Evolutionary conservation across 2,113 vertebrate genomes (phyloP), one percentile per base, ranked within the genome.

Genomic region (Vimba vimba): DNA sequence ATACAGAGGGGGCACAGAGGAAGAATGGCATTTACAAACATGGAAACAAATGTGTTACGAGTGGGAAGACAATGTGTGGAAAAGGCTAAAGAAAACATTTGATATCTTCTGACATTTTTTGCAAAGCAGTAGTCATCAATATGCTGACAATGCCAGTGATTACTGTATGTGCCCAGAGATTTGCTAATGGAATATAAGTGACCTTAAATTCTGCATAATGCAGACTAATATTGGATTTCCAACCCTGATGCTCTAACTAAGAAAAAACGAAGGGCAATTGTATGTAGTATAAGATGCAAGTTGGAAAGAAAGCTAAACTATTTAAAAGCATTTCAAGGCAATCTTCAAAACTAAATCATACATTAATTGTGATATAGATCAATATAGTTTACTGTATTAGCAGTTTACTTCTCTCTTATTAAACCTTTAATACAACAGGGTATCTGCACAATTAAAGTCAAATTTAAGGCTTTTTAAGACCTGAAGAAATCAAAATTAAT

Each of bases 1-100:
- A 81, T 25, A 81, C 21, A 36, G 19, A 69, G n/a, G 13, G 11
- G 23, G n/a, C 30, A 82, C 39, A 45, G 19, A 71, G 36, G 36
- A 19, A 71, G 23, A 43, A 43, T 21, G 36, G 68, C 10, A 13
- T 43, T 79, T 36, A 23, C 59, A 7, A 79, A 79, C 30, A 39
- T 17, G 36, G 59, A 81, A 66, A 81, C n/a, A 30, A 47, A 62
- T 47, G 13, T 89, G 76, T 62, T 86, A 79, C 89, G 36, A 73
- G 36, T n/a, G 11, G n/a, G n/a, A 80, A 19, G 15, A 27, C 4
- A 81, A 47, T 39, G 57, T 62, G 15, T 79, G 33, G 11, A 60
- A 60, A 60, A n/a, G 79, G n/a, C 39, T 10, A 64, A 30, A 17
- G 3, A 45, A 45, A 80, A 27, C 8, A 47, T 47, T 17, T 27